Percentiles rank a stretch among this genome's conserved stretches.
Evolutionary conservation across 2,113 vertebrate species (phyloP).

Genomic region (Tretioscincus oriximinensis): DNA sequence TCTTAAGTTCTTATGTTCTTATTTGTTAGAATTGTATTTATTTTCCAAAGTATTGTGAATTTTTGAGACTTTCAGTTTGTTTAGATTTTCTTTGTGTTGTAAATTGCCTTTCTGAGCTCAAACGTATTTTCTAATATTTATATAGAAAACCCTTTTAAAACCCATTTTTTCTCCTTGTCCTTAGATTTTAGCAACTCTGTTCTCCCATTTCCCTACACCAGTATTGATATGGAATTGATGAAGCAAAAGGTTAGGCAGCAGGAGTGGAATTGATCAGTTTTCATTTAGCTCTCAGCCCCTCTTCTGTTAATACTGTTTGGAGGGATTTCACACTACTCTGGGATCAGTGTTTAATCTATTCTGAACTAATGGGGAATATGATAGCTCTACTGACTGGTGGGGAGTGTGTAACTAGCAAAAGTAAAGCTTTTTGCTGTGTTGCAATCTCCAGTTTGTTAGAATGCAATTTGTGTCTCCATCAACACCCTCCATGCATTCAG

Average conservation of each 20-base stretch:
- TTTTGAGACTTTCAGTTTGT: neutral
- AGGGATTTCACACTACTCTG: slow-evolving; percentile 1
- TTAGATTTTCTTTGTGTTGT: neutral
- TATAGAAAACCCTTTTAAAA: slow-evolving; percentile 32
- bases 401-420: slow-evolving; percentile 14
- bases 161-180: slow-evolving; percentile 12
- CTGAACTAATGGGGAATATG: slow-evolving; percentile 28
- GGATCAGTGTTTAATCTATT: slow-evolving; percentile 24
- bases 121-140: neutral
- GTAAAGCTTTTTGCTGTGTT: slow-evolving; percentile 44
- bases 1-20: no score
- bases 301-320: slow-evolving; percentile 12
- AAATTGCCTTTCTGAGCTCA: neutral
- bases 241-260: neutral
- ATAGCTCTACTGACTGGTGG: slow-evolving; percentile 38
- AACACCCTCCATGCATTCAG: neutral
- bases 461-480: neutral
- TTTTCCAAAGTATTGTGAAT: no score
- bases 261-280: slow-evolving; percentile 48
- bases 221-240: slow-evolving; percentile 39
- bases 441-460: slow-evolving; percentile 34
- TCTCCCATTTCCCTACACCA: slow-evolving; percentile 12
- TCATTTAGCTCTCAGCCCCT: slow-evolving; percentile 34
- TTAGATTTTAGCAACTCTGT: slow-evolving; percentile 38
- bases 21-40: no score